Base-by-base conservation (phyloP, 2,888 invertebrate species). In the Meghimatium bilineatum region DNA sequence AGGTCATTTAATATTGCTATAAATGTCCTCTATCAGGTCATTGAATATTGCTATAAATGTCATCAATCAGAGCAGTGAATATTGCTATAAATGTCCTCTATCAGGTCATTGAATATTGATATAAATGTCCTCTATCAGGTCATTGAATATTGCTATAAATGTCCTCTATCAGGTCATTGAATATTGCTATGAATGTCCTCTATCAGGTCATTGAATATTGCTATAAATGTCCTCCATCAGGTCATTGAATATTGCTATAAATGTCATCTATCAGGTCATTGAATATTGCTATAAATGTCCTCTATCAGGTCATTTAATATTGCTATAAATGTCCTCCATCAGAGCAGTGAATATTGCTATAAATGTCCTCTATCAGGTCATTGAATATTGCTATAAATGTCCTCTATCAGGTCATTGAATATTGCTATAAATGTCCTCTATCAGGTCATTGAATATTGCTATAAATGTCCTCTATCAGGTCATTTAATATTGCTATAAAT, bases 61-160 rank as follows among this genome's bases (percentile, higher is more conserved):
- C 44, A 5, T 12, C 12, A 90, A 92, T n/a, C 91, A 96, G 98
- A 90, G 98, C 98, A 87, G 95, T 98, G 88, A 98, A 98, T 94
- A 97, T 98, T n/a, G n/a, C n/a, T 44, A 12, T 12, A 44, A 8
- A 5, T 44, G 44, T 44, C 44, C 44, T 12, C 12, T 90, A 92
- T n/a, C 91, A 96, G 98, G 90, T 98, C 98, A 87, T 95, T 98
- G 88, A 98, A 98, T 94, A 97, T 98, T 96, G 98, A 98, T 94
- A 96, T 97, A 56, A 97, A 97, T 94, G n/a, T n/a, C n/a, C n/a
- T n/a, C n/a, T n/a, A n/a, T n/a, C n/a, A n/a, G n/a, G n/a, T n/a
- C n/a, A n/a, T n/a, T n/a, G n/a, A n/a, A n/a, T n/a, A n/a, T n/a
- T n/a, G n/a, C n/a, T 44, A 12, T 12, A 44, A 8, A 5, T 44